Evolutionary conservation across 2,797 vertebrate species (phyloP).

Genomic region (Morus bassanus): DNA sequence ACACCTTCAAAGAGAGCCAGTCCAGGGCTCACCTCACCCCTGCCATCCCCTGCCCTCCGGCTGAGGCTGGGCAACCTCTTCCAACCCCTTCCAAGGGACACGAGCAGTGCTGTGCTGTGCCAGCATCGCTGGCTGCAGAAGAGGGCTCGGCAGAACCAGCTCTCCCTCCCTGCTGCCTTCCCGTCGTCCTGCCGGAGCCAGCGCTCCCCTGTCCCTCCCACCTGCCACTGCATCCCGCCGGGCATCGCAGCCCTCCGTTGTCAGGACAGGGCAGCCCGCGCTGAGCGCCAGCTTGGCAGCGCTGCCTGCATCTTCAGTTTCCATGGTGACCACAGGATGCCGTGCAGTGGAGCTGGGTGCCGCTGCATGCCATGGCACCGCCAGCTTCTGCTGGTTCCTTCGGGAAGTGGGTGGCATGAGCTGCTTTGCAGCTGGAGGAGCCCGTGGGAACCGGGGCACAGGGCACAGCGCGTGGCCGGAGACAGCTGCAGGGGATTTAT

Average conservation of each 20-base stretch:
- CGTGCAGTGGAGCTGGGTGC: not conserved
- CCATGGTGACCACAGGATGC: not conserved
- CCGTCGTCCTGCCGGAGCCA: not conserved
- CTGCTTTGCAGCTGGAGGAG: not conserved
- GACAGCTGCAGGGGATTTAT: not conserved
- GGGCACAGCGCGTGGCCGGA: rapidly evolving
- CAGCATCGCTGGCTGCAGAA: not conserved
- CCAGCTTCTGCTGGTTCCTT: not conserved
- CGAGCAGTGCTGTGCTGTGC: not conserved
- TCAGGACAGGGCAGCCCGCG: not conserved
- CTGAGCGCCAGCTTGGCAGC: not conserved
- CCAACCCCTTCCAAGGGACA: not conserved
- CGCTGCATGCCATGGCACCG: rapidly evolving
- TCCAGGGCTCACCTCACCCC: not conserved
- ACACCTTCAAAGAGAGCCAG: not conserved
- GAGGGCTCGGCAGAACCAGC: not conserved
- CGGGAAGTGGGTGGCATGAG: rapidly evolving
- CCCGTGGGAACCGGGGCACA: rapidly evolving
- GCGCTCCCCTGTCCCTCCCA: not conserved
- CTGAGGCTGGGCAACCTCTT: not conserved
- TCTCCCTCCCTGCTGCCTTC: not conserved
- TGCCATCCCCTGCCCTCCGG: not conserved
- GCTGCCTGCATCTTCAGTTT: not conserved
- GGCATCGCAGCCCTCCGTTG: rapidly evolving
- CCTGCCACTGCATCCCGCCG: rapidly evolving